Conservation (phyloP, 1,140 invertebrate genomes). For the Drosophila parabipectinata region DNA sequence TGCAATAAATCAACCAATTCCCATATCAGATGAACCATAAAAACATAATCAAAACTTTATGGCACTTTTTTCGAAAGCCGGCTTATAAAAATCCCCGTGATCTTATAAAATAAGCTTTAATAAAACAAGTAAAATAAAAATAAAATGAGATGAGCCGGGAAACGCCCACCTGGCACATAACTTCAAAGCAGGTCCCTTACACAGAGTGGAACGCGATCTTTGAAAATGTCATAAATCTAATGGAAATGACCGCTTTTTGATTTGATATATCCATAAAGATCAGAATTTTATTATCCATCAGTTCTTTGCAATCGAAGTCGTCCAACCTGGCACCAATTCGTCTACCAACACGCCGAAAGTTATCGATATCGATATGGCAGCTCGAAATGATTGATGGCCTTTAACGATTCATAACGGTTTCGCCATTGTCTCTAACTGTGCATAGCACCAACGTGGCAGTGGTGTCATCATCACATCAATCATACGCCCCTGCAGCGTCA, state of each 20-base stretch:
- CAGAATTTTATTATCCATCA: constrained; percentile 58
- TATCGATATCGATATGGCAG: constrained; percentile 41
- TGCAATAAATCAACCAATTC: constrained; percentile 11
- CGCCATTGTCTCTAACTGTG: constrained; percentile 45
- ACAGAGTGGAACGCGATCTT: constrained; percentile 9
- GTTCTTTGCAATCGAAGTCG: constrained; percentile 34
- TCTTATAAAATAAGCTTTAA: constrained; percentile 39
- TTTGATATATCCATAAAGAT: constrained; percentile 57
- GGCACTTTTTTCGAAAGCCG: constrained; percentile 4
- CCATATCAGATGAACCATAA: constrained; percentile 2
- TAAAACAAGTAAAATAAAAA: constrained; percentile 27
- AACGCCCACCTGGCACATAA: constrained; percentile 14
- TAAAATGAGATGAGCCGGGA: constrained; percentile 10
- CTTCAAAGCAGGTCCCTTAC: constrained; percentile 44
- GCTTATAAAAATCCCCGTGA: constrained; percentile 20
- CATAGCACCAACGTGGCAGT: constrained; percentile 38
- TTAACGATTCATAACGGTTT: constrained; percentile 62
- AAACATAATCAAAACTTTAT: constrained; percentile 20
- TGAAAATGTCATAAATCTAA: constrained; percentile 37
- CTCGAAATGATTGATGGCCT: constrained; percentile 65
- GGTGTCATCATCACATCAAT: constrained; percentile 70
- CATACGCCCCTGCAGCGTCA: constrained; percentile 54
- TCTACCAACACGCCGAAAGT: constrained; percentile 62
- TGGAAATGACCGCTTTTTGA: constrained; percentile 20
- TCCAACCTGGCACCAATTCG: constrained; percentile 65